Percentiles rank a stretch among this genome's conserved stretches.
Evolutionary conservation across 2,888 invertebrate genomes (phyloP).

Genomic region (Cylindroiulus punctatus): DNA sequence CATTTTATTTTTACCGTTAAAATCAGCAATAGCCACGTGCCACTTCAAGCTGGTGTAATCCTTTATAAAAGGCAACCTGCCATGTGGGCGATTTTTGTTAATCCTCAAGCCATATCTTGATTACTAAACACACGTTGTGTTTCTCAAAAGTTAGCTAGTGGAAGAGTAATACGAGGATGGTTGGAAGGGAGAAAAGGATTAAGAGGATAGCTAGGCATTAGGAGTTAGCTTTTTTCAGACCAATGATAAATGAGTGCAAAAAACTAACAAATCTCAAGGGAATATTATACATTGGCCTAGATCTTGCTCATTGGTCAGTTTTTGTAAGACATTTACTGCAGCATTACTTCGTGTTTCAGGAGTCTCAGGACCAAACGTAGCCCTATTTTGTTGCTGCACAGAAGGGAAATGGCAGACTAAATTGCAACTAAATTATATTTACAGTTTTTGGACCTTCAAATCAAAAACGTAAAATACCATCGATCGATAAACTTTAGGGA

Average conservation of each 20-base stretch:
- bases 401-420: background rate
- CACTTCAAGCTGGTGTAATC: background rate
- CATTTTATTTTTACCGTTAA: background rate
- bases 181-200: background rate
- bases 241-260: slow-evolving; percentile 8
- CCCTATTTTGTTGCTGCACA: background rate
- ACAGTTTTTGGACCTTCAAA: background rate
- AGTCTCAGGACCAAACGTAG: background rate
- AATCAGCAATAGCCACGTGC: background rate
- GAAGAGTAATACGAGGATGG: slow-evolving; percentile 1
- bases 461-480: too few relatives aligned
- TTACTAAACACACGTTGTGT: slow-evolving; percentile 16
- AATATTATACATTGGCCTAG: background rate
- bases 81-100: slow-evolving; percentile 18
- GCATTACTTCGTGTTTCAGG: background rate
- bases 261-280: background rate
- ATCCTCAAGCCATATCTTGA: slow-evolving; percentile 18
- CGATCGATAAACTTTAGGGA: too few relatives aligned
- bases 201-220: background rate
- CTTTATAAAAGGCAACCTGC: slow-evolving; percentile 3
- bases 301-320: background rate
- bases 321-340: background rate
- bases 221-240: background rate
- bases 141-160: background rate
- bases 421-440: background rate